These are phyloP conservation scores for Drosophila hydei DNA, from an alignment of 1,140 invertebrate genomes.

Conservation along the genomic window DNA sequence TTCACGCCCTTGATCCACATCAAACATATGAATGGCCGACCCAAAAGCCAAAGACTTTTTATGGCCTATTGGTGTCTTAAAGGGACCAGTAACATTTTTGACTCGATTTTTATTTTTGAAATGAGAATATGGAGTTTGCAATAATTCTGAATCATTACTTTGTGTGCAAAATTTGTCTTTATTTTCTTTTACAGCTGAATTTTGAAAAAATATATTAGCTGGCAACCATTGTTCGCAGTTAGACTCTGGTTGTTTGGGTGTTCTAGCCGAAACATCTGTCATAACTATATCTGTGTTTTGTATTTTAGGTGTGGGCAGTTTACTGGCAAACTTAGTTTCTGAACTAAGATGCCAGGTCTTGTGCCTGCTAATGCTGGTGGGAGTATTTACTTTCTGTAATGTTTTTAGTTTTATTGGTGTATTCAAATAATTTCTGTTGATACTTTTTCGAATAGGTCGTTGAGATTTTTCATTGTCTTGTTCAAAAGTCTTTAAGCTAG, in stretches of 20 bases:
- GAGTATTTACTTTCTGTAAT: neutral
- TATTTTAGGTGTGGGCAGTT: constrained; percentile 3
- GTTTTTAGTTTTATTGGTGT: constrained; percentile 5
- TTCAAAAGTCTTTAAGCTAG: neutral
- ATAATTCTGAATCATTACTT: neutral
- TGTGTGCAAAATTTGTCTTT: constrained; percentile 2
- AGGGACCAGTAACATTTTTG: neutral
- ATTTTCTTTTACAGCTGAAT: neutral
- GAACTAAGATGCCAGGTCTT: constrained; percentile 68
- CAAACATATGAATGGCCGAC: constrained; percentile 24
- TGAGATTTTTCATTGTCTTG: neutral
- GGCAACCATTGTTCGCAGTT: constrained; percentile 28
- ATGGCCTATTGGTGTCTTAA: constrained; percentile 35
- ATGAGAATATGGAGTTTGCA: constrained; percentile 7
- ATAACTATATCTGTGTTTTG: constrained; percentile 14
- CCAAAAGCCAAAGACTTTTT: constrained; percentile 21
- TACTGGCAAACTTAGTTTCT: neutral
- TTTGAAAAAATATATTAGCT: constrained; percentile 31
- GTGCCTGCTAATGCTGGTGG: neutral
- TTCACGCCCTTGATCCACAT: constrained; percentile 84
- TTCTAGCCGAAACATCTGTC: constrained; percentile 28
- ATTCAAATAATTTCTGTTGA: neutral
- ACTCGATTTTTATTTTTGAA: constrained; percentile 1
- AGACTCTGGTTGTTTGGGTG: neutral
- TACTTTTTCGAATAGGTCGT: constrained; percentile 1